A percentile compares a stretch with the other conserved stretches of the same genome.
These are phyloP conservation scores for Oreochromis grahami DNA, from an alignment of 2,797 vertebrate species.

Conservation along the genomic window DNA sequence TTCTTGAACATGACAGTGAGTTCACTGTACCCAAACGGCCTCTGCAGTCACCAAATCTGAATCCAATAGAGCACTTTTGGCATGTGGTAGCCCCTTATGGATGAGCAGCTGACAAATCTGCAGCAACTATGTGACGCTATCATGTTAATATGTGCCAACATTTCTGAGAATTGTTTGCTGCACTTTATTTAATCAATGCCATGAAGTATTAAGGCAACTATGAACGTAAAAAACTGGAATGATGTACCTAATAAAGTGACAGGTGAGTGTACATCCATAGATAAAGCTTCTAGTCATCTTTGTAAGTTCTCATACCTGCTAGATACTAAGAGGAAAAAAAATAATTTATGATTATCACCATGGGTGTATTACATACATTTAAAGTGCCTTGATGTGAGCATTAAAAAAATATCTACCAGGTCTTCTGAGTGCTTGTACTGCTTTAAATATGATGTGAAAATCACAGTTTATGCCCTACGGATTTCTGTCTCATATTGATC, in stretches of 20 bases:
- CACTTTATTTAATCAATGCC: background rate
- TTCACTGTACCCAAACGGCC: background rate
- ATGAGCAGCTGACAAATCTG: background rate
- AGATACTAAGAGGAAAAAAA: background rate
- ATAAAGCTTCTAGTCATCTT: background rate
- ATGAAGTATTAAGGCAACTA: background rate
- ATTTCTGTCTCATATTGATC: constrained; percentile 36
- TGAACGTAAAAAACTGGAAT: background rate
- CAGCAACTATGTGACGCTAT: background rate
- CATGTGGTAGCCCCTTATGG: background rate
- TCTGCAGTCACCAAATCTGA: background rate
- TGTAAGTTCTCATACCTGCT: background rate
- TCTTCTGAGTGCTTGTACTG: constrained; percentile 10
- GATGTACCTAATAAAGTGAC: background rate
- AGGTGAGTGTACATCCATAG: background rate
- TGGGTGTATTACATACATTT: background rate
- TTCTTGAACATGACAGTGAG: background rate
- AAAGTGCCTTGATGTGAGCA: constrained; percentile 5
- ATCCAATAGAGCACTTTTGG: background rate
- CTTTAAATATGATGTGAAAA: constrained; percentile 43
- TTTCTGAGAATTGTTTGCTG: background rate
- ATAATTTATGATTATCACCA: background rate
- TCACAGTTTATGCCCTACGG: constrained; percentile 42
- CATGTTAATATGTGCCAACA: background rate
- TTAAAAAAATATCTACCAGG: constrained; percentile 22